Base-by-base conservation (phyloP, 2,888 invertebrate genomes). In the Lycophotia porphyrea region DNA sequence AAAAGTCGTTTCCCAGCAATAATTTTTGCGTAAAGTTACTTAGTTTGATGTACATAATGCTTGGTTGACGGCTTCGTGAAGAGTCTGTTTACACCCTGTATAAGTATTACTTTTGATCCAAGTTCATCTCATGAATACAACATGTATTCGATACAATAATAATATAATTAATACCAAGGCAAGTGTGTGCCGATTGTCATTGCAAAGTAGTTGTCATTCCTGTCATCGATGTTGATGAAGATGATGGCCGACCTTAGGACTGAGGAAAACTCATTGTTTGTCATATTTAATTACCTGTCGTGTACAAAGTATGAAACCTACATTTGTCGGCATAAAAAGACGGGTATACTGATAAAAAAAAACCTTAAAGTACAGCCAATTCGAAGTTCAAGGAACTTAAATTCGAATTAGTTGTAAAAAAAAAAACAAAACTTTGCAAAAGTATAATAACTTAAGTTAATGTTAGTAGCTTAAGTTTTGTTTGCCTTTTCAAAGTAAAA, bases 251-350 rank as follows among this genome's bases (percentile, higher is more conserved):
- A 76, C 87, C 84, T 88, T 80, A 70, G 39, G 5, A 52, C 39
- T 13, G 49, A 88, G 88, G 88, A 82, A 88, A 88, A 83, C 42
- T 72, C 75, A 78, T 78, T 78, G 70, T 74, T 34, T 58, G 68
- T 60, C 60, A 78, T 61, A 60, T 76, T 78, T 76, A 69, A 76
- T 76, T 69, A 76, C 34, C 39, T 39, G 9, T 63, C 64, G 18
- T 42, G 42, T 71, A 9, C 39, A n/a, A 31, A 7, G 47, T 55
- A 49, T 68, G 27, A 55, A 27, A 15, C 27, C 5, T 55, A 55
- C 55, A 27, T 55, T 55, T 15, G 13, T 55, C 52, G n/a, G n/a
- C 13, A n/a, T 13, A 52, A 13, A 52, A n/a, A n/a, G 49, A 1
- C 11, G 11, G 11, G 49, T 39, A 74, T 44, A 44, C 7, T 44